A percentile compares a stretch with the other conserved stretches of the same genome.
Conservation (phyloP, 2,113 vertebrate genomes). For the Uria lomvia region DNA sequence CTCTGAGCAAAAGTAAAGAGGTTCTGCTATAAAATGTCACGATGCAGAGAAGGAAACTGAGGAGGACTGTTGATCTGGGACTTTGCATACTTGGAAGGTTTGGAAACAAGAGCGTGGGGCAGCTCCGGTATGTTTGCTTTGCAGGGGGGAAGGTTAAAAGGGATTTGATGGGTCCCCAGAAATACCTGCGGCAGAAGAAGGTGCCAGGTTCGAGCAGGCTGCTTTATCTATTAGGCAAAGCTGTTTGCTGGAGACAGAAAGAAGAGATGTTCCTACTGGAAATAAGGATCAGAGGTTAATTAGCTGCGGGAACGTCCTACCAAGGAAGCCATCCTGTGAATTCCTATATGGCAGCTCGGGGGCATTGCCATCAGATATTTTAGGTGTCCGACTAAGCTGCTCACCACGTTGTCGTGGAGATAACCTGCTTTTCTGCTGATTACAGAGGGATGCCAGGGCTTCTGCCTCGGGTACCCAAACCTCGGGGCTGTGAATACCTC, state of each 20-base stretch:
- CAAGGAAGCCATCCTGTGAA: background rate
- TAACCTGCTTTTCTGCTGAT: background rate
- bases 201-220: background rate
- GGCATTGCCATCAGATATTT: background rate
- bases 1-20: background rate
- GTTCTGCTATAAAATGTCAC: background rate
- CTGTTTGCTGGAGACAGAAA: background rate
- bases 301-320: background rate
- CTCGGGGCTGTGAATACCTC: background rate
- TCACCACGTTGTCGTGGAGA: background rate
- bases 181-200: background rate
- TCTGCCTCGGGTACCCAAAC: background rate
- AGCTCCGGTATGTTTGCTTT: background rate
- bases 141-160: background rate
- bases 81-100: background rate
- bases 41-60: background rate
- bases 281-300: slow-evolving; percentile 26
- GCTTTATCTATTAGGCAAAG: background rate
- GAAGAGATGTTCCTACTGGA: background rate
- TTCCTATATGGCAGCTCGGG: rapidly evolving
- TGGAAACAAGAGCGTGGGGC: background rate
- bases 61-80: background rate
- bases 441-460: background rate
- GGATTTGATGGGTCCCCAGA: background rate
- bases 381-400: background rate